A percentile compares a stretch with the other conserved stretches of the same genome.
These are phyloP conservation scores for Nemurella pictetii DNA, from an alignment of 2,888 invertebrate species.

Conservation along the genomic window DNA sequence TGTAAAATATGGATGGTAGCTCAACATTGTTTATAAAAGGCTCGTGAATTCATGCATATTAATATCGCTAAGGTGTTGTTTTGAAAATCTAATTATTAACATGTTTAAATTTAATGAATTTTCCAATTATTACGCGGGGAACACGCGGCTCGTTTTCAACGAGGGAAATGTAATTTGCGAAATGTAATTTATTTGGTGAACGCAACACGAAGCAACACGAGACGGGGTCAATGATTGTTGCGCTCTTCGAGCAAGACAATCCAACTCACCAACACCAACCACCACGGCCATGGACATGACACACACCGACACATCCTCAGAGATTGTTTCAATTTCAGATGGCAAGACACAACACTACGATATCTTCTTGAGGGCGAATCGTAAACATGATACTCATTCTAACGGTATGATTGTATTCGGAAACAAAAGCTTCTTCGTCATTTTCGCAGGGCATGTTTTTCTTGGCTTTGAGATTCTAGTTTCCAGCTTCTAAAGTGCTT, in stretches of 20 bases:
- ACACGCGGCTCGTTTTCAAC: background rate
- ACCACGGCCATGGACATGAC: background rate
- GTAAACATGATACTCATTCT: conserved; percentile 42
- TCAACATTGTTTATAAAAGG: background rate
- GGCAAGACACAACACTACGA: conserved; percentile 39
- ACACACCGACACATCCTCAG: background rate
- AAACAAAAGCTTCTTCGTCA: conserved; percentile 17
- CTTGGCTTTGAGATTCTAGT: conserved; percentile 16
- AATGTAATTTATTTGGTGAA: background rate
- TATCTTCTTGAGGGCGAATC: conserved; percentile 41
- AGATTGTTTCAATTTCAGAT: conserved; percentile 41
- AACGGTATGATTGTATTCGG: conserved; percentile 36
- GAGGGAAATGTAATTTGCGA: background rate
- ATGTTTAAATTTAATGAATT: no score
- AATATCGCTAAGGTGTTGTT: background rate
- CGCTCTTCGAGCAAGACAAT: background rate
- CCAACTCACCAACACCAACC: background rate
- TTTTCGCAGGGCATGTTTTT: conserved; percentile 7
- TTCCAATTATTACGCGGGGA: background rate
- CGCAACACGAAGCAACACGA: background rate
- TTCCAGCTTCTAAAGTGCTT: conserved; percentile 12
- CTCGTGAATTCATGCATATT: background rate
- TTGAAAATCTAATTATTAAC: background rate
- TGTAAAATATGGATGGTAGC: background rate
- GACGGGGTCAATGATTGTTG: background rate